Conservation (phyloP, 2,113 vertebrate genomes). For the Acrocephalus arundinaceus region DNA sequence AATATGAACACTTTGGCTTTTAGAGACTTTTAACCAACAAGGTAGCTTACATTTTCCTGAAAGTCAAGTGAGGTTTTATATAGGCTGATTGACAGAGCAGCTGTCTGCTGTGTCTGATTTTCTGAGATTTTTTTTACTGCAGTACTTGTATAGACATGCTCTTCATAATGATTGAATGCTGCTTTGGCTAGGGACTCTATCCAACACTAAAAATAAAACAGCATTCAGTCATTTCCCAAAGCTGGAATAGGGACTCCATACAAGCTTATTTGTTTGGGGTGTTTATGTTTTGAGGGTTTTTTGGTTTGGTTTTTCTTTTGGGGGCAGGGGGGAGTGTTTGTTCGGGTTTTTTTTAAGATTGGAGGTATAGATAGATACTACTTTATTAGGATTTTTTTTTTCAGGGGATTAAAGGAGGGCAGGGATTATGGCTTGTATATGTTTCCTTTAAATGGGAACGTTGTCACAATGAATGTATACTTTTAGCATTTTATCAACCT, state of each 20-base stretch:
- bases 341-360: background rate
- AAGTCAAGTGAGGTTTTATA: background rate
- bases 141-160: background rate
- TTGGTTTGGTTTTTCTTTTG: background rate
- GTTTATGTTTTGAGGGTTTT: background rate
- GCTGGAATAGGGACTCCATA: background rate
- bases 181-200: background rate
- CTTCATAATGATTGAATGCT: background rate
- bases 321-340: fast-evolving
- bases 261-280: background rate
- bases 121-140: background rate
- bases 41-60: background rate
- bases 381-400: background rate
- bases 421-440: background rate
- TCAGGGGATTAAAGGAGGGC: fast-evolving
- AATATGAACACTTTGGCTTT: background rate
- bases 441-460: background rate
- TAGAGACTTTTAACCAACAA: background rate
- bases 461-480: background rate
- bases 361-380: fast-evolving
- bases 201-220: background rate
- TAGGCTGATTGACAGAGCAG: background rate
- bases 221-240: background rate
- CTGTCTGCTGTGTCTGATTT: background rate
- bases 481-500: background rate